Evolutionary conservation across 2,888 invertebrate genomes (phyloP).

Genomic region (Torymus tubicola): DNA sequence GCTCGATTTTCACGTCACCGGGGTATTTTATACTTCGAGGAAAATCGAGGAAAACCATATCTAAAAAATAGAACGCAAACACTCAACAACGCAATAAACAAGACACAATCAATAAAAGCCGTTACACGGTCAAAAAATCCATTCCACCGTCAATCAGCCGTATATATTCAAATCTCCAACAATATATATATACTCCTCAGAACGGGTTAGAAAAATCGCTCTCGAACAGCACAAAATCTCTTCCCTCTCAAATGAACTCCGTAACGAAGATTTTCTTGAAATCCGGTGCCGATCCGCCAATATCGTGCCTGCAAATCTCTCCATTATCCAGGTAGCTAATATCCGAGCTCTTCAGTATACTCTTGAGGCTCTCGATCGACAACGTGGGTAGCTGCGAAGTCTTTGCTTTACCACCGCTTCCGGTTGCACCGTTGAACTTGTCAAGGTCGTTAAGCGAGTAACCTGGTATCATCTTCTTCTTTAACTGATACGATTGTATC

Average conservation of each 20-base stretch:
- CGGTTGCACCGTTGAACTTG: constrained; percentile 60
- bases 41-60: background rate
- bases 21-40: background rate
- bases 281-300: constrained; percentile 78
- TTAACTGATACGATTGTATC: constrained; percentile 70
- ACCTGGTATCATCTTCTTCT: constrained; percentile 68
- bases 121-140: constrained; percentile 1
- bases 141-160: too few relatives aligned
- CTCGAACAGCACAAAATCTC: background rate
- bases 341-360: constrained; percentile 70
- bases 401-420: background rate
- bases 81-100: constrained; percentile 35
- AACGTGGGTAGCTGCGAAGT: constrained; percentile 63
- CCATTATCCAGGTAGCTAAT: constrained; percentile 75
- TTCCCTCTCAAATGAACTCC: constrained; percentile 72
- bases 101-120: constrained; percentile 15
- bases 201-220: too few relatives aligned
- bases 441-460: constrained; percentile 76
- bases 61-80: background rate
- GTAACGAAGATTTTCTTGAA: constrained; percentile 79
- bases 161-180: too few relatives aligned
- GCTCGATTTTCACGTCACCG: background rate
- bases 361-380: constrained; percentile 74
- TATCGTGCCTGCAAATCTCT: constrained; percentile 72
- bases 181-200: too few relatives aligned